phyloP scores from a whole-genome alignment of 1,140 invertebrate genomes.

The Papilio aristodemus region DNA sequence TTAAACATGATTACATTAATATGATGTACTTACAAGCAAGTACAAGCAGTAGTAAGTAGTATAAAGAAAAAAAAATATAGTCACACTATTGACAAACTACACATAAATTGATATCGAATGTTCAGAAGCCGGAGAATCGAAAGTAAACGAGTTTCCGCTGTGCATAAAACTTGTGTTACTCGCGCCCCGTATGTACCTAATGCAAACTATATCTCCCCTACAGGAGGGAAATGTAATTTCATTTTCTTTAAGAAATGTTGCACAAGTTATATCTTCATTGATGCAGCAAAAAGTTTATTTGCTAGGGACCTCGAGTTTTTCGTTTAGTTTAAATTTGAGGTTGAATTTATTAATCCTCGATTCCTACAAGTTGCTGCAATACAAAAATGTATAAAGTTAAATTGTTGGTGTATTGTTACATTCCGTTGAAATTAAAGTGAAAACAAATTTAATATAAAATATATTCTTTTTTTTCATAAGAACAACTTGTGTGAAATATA shows the following conservation, averaged over 20 bases:
- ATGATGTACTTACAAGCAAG: no score
- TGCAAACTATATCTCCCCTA: not conserved
- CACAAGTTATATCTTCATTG: constrained; percentile 1
- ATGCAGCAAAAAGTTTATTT: constrained; percentile 10
- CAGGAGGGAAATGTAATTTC: not conserved
- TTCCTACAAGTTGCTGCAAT: not conserved
- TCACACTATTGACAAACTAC: no score
- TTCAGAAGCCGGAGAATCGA: not conserved
- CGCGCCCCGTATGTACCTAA: not conserved
- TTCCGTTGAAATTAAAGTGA: not conserved
- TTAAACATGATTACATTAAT: no score
- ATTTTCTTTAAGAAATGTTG: constrained; percentile 6
- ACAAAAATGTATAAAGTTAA: not conserved
- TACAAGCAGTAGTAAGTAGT: no score
- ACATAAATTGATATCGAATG: not conserved
- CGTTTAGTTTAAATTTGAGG: not conserved
- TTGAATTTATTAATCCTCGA: not conserved
- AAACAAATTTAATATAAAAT: no score
- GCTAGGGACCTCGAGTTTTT: not conserved
- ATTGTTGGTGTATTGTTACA: not conserved
- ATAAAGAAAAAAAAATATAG: no score
- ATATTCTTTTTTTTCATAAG: no score
- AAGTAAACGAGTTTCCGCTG: not conserved
- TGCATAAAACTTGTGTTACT: not conserved
- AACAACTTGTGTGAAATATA: no score